phyloP scores from a whole-genome alignment of 2,797 vertebrate species.

The Gobionotothen gibberifrons region DNA sequence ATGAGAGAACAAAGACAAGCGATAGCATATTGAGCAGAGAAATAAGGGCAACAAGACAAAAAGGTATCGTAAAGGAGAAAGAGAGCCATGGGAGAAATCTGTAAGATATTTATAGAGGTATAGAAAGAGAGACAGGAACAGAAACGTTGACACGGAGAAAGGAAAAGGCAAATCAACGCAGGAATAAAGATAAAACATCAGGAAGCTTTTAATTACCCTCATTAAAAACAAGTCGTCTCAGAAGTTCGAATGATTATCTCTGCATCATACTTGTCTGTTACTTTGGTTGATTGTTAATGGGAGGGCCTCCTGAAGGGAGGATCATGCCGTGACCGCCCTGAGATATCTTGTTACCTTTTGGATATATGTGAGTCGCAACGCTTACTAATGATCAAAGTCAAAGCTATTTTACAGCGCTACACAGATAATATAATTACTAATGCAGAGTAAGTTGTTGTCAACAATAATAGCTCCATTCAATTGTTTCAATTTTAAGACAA shows the following conservation, averaged over 20 bases:
- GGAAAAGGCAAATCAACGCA: constrained; percentile 23
- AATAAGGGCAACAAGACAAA: constrained; percentile 9
- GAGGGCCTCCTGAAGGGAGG: constrained; percentile 10
- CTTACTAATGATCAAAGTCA: constrained; percentile 41
- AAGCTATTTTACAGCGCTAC: constrained; percentile 11
- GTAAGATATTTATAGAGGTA: background rate
- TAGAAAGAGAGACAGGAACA: background rate
- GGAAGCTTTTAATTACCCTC: constrained; percentile 21
- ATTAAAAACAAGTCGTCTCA: constrained; percentile 36
- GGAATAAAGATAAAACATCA: constrained; percentile 31
- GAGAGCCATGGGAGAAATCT: constrained; percentile 15
- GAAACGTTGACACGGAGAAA: constrained; percentile 45
- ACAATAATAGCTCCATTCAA: constrained; percentile 47
- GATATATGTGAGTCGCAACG: constrained; percentile 14
- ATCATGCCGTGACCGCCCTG: constrained; percentile 19
- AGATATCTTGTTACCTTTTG: constrained; percentile 35
- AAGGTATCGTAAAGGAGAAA: background rate
- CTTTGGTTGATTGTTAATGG: constrained; percentile 26
- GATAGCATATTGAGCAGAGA: constrained; percentile 4
- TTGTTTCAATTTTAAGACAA: constrained; percentile 40
- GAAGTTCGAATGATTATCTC: constrained; percentile 16
- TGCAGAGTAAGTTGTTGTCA: constrained; percentile 45
- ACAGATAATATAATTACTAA: constrained; percentile 51
- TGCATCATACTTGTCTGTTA: constrained; percentile 13
- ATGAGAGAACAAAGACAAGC: constrained; percentile 45